Conservation (phyloP, 2,113 vertebrate species). For the Ia io region DNA sequence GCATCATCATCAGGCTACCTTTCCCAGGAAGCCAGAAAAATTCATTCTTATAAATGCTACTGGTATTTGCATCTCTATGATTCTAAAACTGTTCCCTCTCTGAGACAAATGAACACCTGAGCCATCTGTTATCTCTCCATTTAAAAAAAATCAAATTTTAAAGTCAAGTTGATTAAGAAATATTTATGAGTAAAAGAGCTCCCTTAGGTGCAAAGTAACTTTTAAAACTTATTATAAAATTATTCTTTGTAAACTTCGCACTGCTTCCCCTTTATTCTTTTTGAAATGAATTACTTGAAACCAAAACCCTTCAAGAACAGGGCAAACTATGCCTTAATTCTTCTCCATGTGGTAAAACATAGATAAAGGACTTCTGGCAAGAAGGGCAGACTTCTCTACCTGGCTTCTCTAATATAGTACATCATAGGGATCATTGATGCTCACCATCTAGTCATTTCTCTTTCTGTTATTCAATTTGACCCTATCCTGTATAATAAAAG, state of each 20-base stretch:
- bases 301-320: neutral
- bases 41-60: neutral
- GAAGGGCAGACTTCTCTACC: neutral
- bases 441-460: neutral
- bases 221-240: neutral
- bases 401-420: neutral
- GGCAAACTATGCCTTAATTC: neutral
- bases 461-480: neutral
- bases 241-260: constrained; percentile 22
- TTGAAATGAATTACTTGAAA: neutral
- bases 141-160: neutral
- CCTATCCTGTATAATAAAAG: neutral
- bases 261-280: neutral
- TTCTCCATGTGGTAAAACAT: neutral
- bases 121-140: neutral
- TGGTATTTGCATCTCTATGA: neutral
- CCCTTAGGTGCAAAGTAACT: neutral
- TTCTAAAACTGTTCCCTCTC: neutral
- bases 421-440: neutral
- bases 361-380: neutral
- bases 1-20: neutral
- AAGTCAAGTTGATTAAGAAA: constrained; percentile 29
- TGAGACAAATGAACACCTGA: neutral
- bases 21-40: neutral
- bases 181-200: neutral